A percentile compares a stretch with the other conserved stretches of the same genome.
Conservation (phyloP, 2,888 invertebrate species). For the Sabatieria punctata region DNA sequence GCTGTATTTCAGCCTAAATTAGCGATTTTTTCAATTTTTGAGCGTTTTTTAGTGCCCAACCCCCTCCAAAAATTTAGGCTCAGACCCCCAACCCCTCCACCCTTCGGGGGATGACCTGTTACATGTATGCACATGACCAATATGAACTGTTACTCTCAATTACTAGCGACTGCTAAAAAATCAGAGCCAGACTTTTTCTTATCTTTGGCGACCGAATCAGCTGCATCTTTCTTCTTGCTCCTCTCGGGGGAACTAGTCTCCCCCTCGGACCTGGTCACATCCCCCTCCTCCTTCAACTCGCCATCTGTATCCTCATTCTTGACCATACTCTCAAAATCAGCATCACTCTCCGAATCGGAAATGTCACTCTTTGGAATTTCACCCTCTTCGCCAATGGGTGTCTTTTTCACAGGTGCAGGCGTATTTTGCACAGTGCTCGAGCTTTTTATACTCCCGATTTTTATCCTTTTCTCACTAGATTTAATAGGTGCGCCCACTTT, state of each 20-base stretch:
- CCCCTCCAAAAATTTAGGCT: too few relatives aligned
- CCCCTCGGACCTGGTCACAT: not conserved
- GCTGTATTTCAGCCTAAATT: too few relatives aligned
- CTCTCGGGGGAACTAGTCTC: not conserved
- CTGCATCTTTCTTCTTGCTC: not conserved
- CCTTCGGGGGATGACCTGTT: too few relatives aligned
- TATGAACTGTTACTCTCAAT: too few relatives aligned
- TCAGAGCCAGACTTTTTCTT: too few relatives aligned
- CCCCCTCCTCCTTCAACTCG: slow-evolving; percentile 2
- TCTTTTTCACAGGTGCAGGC: not conserved
- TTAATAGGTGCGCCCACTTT: too few relatives aligned
- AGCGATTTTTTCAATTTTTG: too few relatives aligned
- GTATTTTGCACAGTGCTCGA: too few relatives aligned
- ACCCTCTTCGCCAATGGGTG: not conserved
- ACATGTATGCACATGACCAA: too few relatives aligned
- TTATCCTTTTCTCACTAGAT: not conserved
- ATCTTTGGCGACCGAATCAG: not conserved
- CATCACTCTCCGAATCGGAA: not conserved
- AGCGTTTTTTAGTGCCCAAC: too few relatives aligned
- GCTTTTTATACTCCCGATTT: not conserved
- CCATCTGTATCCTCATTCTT: slow-evolving; percentile 3
- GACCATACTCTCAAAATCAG: not conserved
- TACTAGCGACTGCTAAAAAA: too few relatives aligned
- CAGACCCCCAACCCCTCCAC: too few relatives aligned
- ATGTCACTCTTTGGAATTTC: not conserved